A percentile compares a stretch with the other conserved stretches of the same genome.
Evolutionary conservation across 2,888 invertebrate genomes (phyloP).

Genomic region (Stenodema calcarata): DNA sequence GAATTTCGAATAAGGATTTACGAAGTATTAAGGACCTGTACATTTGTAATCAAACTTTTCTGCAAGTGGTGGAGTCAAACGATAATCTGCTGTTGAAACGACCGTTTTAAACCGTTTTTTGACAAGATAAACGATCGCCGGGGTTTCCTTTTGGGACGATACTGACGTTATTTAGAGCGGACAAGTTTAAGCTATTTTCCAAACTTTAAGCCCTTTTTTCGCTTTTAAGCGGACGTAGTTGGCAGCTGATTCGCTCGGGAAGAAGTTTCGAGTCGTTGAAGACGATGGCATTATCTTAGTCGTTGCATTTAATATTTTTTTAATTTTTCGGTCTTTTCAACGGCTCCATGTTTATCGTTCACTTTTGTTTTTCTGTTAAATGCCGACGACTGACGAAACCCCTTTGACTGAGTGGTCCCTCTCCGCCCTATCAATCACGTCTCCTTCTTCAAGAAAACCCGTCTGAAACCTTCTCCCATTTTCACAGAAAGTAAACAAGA

Average conservation of each 20-base stretch:
- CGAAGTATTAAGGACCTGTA: too few relatives aligned
- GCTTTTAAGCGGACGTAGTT: background rate
- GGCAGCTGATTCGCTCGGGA: background rate
- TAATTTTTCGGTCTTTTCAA: too few relatives aligned
- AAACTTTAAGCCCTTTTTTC: background rate
- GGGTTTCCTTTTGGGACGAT: too few relatives aligned
- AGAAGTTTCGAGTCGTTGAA: background rate
- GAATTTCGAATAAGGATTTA: too few relatives aligned
- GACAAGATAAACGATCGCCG: too few relatives aligned
- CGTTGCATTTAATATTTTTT: too few relatives aligned
- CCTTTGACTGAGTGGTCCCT: background rate
- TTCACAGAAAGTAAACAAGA: background rate
- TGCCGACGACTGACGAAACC: background rate
- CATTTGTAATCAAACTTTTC: too few relatives aligned
- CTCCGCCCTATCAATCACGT: background rate
- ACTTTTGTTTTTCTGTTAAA: background rate
- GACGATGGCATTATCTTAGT: background rate
- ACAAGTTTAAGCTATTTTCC: background rate
- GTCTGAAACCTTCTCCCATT: background rate
- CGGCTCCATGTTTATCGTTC: too few relatives aligned
- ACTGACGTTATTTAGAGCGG: too few relatives aligned
- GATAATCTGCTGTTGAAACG: too few relatives aligned
- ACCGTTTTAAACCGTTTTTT: too few relatives aligned
- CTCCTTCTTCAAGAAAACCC: background rate
- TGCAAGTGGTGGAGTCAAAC: too few relatives aligned